Conservation (phyloP, 2,888 invertebrate genomes). For the Diaperis boleti region DNA sequence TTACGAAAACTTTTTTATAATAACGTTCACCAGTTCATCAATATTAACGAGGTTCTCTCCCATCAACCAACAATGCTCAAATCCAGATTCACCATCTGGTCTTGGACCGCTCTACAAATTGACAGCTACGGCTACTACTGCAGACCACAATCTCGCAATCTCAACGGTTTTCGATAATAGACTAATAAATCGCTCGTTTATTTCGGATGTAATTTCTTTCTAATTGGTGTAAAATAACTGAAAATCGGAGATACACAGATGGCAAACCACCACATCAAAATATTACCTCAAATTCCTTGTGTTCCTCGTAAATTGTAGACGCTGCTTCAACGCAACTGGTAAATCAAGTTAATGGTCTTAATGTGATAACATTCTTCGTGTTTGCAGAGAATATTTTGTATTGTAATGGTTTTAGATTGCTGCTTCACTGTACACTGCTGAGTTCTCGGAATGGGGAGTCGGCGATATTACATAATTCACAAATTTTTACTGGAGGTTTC, state of each 20-base stretch:
- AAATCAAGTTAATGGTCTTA: slow-evolving; percentile 60
- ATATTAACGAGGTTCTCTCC: slow-evolving; percentile 14
- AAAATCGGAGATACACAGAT: slow-evolving; percentile 7
- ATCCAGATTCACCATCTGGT: slow-evolving; percentile 21
- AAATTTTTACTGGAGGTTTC: slow-evolving; percentile 1
- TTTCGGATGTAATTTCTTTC: background rate
- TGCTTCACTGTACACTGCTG: slow-evolving; percentile 14
- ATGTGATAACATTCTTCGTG: slow-evolving; percentile 58
- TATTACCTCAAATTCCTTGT: slow-evolving; percentile 59
- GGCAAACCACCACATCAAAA: slow-evolving; percentile 45
- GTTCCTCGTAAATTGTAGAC: slow-evolving; percentile 54
- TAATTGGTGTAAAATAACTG: slow-evolving; percentile 12
- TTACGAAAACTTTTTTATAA: too few relatives aligned
- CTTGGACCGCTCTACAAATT: background rate
- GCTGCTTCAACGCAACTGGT: slow-evolving; percentile 51
- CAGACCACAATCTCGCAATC: background rate
- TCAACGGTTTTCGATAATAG: background rate
- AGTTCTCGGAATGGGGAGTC: slow-evolving; percentile 9
- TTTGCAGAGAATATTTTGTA: slow-evolving; percentile 55
- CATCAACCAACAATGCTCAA: slow-evolving; percentile 2
- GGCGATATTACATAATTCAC: slow-evolving; percentile 14
- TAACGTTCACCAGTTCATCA: slow-evolving; percentile 3
- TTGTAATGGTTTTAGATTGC: slow-evolving; percentile 52
- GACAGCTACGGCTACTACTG: background rate
- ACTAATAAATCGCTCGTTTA: background rate